These are phyloP conservation scores for Andrena fulva DNA, from an alignment of 2,888 invertebrate species.

Conservation along the genomic window DNA sequence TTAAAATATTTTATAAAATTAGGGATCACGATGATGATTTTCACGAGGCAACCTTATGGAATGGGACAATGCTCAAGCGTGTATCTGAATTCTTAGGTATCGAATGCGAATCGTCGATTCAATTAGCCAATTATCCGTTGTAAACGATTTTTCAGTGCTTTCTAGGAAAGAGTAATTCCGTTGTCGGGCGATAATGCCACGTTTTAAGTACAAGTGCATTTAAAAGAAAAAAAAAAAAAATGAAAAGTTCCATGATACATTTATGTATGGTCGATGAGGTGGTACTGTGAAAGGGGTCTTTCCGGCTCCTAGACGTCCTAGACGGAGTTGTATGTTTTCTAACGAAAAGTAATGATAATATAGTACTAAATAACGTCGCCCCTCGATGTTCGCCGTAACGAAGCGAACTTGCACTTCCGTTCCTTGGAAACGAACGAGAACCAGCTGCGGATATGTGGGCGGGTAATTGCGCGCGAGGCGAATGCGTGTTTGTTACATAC, in stretches of 20 bases:
- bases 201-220: constrained; percentile 56
- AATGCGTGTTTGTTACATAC: constrained; percentile 26
- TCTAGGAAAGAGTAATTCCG: not conserved
- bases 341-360: constrained; percentile 33
- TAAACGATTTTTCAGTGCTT: constrained; percentile 29
- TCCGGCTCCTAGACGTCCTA: constrained; percentile 61
- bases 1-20: constrained; percentile 47
- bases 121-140: constrained; percentile 38
- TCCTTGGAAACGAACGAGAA: constrained; percentile 3
- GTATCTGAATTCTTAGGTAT: constrained; percentile 9
- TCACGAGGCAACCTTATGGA: constrained; percentile 7
- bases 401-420: constrained; percentile 16
- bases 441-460: not conserved
- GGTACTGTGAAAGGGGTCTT: constrained; percentile 27
- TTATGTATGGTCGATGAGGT: constrained; percentile 24
- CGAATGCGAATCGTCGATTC: constrained; percentile 6
- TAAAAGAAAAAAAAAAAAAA: not conserved
- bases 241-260: constrained; percentile 54
- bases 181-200: constrained; percentile 11
- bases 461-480: not conserved
- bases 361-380: constrained; percentile 24
- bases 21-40: constrained; percentile 10
- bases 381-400: constrained; percentile 29
- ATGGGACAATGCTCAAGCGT: constrained; percentile 53
- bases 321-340: constrained; percentile 61